Evolutionary conservation across 1,140 invertebrate genomes (phyloP).

Genomic region (Aleiodes sp.): DNA sequence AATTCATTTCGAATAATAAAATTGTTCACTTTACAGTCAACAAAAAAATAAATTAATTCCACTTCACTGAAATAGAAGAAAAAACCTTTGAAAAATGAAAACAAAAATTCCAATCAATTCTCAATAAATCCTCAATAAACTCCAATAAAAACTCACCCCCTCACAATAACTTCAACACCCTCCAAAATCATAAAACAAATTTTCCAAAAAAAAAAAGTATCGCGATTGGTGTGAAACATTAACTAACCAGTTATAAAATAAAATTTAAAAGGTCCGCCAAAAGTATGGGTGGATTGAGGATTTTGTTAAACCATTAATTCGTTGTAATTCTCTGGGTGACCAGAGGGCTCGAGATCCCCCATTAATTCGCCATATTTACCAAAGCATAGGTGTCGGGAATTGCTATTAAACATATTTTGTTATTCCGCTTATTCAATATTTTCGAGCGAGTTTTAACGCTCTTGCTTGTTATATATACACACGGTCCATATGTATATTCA

Average conservation of each 20-base stretch:
- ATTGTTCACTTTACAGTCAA: no score
- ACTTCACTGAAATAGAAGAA: not conserved
- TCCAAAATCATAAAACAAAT: not conserved
- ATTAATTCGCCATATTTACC: slow-evolving; percentile 21
- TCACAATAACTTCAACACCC: not conserved
- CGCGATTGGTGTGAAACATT: not conserved
- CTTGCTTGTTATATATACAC: not conserved
- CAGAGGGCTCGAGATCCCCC: not conserved
- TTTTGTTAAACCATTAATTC: not conserved
- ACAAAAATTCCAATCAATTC: not conserved
- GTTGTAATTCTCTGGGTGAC: slow-evolving; percentile 9
- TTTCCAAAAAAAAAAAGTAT: not conserved
- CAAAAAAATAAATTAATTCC: no score
- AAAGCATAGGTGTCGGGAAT: not conserved
- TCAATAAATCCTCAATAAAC: not conserved
- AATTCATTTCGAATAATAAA: no score
- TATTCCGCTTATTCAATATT: slow-evolving; percentile 17
- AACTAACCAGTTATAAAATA: slow-evolving; percentile 18
- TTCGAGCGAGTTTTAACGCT: not conserved
- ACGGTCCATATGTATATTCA: not conserved
- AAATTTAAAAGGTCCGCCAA: slow-evolving; percentile 4
- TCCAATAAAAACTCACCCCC: not conserved
- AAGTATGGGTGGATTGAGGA: not conserved
- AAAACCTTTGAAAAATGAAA: not conserved
- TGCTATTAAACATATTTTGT: slow-evolving; percentile 20